Evolutionary conservation across 2,113 vertebrate genomes (phyloP).

Genomic region (Sardina pilchardus): DNA sequence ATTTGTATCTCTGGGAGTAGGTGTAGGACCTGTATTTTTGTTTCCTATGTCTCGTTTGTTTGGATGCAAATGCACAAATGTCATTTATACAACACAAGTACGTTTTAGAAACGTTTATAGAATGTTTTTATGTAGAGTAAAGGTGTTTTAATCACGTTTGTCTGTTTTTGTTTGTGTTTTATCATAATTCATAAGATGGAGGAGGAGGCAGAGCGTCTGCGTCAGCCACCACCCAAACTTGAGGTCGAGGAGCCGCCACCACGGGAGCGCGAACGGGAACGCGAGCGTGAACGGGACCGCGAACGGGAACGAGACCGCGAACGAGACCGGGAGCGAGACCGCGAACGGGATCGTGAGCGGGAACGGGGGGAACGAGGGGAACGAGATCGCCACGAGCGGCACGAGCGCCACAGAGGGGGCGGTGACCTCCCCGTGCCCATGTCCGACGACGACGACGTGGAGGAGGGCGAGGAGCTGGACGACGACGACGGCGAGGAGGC

Average conservation of each 20-base stretch:
- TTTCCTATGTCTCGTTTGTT: too few relatives aligned
- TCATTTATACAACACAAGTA: too few relatives aligned
- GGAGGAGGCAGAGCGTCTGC: conserved; percentile 93
- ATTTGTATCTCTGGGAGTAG: too few relatives aligned
- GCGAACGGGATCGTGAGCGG: conserved; percentile 51
- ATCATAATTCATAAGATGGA: conserved; percentile 82
- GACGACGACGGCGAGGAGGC: conserved; percentile 83
- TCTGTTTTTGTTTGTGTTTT: conserved; percentile 38
- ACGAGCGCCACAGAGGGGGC: conserved; percentile 56
- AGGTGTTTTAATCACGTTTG: background rate
- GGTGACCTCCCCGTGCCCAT: conserved; percentile 68
- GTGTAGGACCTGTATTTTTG: too few relatives aligned
- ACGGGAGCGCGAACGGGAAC: conserved; percentile 74
- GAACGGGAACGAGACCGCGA: background rate
- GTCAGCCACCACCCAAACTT: conserved; percentile 89
- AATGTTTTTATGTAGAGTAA: background rate
- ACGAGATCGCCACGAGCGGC: conserved; percentile 63
- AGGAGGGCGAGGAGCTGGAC: conserved; percentile 85
- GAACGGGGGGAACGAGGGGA: conserved; percentile 78
- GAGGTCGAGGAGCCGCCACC: conserved; percentile 80
- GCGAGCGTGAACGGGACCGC: conserved; percentile 31
- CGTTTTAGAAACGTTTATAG: background rate
- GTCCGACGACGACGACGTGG: conserved; percentile 82
- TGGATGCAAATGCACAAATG: too few relatives aligned
- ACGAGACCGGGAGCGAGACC: background rate